A percentile compares a stretch with the other conserved stretches of the same genome.
Evolutionary conservation across 2,113 vertebrate species (phyloP).

Genomic region (Pteropus alecto): DNA sequence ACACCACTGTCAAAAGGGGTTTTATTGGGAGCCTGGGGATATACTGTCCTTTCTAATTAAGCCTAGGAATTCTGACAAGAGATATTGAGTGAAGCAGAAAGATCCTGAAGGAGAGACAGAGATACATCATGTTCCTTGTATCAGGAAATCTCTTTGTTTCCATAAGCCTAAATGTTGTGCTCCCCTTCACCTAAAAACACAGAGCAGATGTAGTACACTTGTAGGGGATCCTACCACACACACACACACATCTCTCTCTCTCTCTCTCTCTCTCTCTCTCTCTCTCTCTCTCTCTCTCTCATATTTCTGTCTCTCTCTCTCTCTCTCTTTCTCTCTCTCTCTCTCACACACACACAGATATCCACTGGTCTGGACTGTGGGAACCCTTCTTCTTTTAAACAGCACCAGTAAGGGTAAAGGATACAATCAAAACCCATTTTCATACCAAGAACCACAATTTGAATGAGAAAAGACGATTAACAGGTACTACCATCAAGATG

Average conservation of each 20-base stretch:
- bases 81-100: not conserved
- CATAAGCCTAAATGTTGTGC: not conserved
- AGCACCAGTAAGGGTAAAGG: not conserved
- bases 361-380: not conserved
- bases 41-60: not conserved
- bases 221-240: not conserved
- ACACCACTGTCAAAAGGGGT: not conserved
- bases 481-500: not conserved
- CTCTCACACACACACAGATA: not conserved
- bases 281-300: too few species aligned
- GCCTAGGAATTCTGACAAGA: not conserved
- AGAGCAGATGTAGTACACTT: not conserved
- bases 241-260: too few species aligned
- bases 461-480: not conserved
- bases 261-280: too few species aligned
- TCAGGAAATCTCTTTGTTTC: not conserved
- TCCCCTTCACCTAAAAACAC: not conserved
- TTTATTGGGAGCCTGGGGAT: not conserved
- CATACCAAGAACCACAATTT: not conserved
- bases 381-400: not conserved
- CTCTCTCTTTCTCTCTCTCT: too few species aligned
- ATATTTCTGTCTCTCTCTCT: too few species aligned
- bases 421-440: not conserved
- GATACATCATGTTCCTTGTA: too few species aligned
- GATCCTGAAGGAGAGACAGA: not conserved